Evolutionary conservation across 2,888 invertebrate genomes (phyloP).

Genomic region (Euspilapteryx auroguttella): DNA sequence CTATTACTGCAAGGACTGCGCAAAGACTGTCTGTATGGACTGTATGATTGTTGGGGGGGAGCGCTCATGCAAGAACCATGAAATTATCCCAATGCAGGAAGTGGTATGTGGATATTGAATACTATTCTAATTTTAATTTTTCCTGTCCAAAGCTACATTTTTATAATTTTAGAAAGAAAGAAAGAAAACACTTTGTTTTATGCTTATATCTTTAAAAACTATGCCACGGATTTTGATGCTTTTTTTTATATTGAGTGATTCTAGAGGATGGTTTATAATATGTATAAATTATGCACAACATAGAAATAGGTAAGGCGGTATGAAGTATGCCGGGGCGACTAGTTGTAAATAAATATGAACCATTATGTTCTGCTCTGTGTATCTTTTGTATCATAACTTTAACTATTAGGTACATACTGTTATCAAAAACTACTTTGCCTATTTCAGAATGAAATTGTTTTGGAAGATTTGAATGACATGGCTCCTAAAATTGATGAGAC

Average conservation of each 20-base stretch:
- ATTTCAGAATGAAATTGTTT: constrained; percentile 31
- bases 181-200: background rate
- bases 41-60: constrained; percentile 43
- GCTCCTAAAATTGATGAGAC: constrained; percentile 38
- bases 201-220: background rate
- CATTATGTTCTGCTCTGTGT: too few species aligned
- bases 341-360: background rate
- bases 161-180: background rate
- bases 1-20: constrained; percentile 41
- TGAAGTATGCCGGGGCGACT: background rate
- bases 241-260: too few species aligned
- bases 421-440: too few species aligned
- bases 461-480: constrained; percentile 22
- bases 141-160: too few species aligned
- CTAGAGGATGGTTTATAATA: too few species aligned
- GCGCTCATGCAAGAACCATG: constrained; percentile 42
- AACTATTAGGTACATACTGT: too few species aligned
- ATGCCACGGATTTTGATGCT: too few species aligned
- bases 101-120: constrained; percentile 21
- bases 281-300: too few species aligned
- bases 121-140: too few species aligned
- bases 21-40: constrained; percentile 37
- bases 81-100: constrained; percentile 31
- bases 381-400: too few species aligned
- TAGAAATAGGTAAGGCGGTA: background rate